These are phyloP conservation scores for Lumbricus terrestris DNA, from an alignment of 2,888 invertebrate species.

Conservation along the genomic window DNA sequence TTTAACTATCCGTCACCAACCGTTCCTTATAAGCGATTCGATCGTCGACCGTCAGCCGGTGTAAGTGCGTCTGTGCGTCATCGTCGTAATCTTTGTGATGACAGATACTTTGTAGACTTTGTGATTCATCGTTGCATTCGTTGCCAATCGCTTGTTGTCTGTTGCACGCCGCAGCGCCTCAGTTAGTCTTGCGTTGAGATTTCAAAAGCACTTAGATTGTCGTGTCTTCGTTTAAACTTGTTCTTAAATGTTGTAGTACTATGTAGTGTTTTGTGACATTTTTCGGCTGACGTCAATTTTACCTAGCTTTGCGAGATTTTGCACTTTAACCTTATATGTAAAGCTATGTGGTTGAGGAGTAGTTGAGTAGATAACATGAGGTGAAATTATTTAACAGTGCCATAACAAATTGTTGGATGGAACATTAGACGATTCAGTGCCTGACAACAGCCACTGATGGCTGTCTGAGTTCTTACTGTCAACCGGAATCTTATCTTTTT, in stretches of 20 bases:
- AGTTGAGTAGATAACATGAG: background rate
- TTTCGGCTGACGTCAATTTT: background rate
- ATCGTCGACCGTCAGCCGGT: background rate
- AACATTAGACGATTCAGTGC: background rate
- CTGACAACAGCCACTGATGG: too few species aligned
- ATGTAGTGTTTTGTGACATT: background rate
- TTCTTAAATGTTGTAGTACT: background rate
- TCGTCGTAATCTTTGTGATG: background rate
- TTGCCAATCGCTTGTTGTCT: background rate
- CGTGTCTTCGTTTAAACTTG: background rate
- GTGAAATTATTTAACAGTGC: background rate
- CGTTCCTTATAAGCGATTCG: slow-evolving; percentile 5
- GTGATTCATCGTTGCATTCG: slow-evolving; percentile 3
- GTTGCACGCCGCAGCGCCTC: background rate
- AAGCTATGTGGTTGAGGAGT: too few species aligned
- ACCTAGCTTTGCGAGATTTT: background rate
- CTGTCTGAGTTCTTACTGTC: too few species aligned
- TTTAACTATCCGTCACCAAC: slow-evolving; percentile 7
- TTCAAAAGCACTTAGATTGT: background rate
- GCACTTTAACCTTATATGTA: too few species aligned
- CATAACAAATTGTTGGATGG: background rate
- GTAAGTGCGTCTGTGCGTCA: background rate
- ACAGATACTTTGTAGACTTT: background rate
- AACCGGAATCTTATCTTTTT: background rate
- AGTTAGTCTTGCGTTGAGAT: background rate